Evolutionary conservation across 2,113 vertebrate genomes (phyloP).

Genomic region (Sus scrofa): T2T-Sscrofa CM000812.6:172708501-172709000

Average conservation of each 20-base stretch:
- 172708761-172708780: background rate
- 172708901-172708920: background rate
- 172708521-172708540: background rate
- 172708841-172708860: too few relatives aligned
- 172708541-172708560: background rate
- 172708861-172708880: background rate
- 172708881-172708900: background rate
- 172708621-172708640: background rate
- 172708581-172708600: background rate
- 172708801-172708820: background rate
- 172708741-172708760: fast-evolving
- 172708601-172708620: too few relatives aligned
- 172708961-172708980: background rate
- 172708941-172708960: background rate
- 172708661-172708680: background rate
- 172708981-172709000: background rate
- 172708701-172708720: background rate
- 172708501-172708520: background rate
- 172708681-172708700: background rate
- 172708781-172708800: background rate
- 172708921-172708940: background rate
- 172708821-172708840: background rate
- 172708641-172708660: background rate
- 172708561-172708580: background rate
- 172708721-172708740: background rate